Percentiles rank a stretch among this genome's conserved stretches.
phyloP scores from a whole-genome alignment of 2,888 invertebrate species.

The Lucinisca nassula region DNA sequence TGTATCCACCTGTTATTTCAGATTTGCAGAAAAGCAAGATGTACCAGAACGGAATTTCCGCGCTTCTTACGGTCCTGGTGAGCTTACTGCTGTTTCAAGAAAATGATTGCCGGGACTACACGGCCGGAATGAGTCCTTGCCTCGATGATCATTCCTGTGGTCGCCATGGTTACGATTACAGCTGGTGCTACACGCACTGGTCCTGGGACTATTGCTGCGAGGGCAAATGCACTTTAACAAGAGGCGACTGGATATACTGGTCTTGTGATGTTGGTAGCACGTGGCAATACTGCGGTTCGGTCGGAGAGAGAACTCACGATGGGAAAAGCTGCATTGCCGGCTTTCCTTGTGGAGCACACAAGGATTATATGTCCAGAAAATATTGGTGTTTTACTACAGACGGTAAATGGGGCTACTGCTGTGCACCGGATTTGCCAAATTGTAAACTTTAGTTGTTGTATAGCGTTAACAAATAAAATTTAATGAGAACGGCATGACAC shows the following conservation, averaged over 20 bases:
- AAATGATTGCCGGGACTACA: not conserved
- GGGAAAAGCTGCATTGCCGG: not conserved
- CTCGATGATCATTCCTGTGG: not conserved
- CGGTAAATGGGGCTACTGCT: not conserved
- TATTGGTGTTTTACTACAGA: not conserved
- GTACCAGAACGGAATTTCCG: too few relatives aligned
- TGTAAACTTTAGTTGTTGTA: too few relatives aligned
- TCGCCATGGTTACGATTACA: not conserved
- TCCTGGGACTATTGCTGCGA: not conserved
- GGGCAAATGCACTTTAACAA: not conserved
- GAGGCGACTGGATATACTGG: not conserved
- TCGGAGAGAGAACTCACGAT: not conserved
- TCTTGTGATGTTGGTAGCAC: not conserved
- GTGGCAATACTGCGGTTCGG: not conserved
- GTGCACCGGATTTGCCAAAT: too few relatives aligned
- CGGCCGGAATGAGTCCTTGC: not conserved
- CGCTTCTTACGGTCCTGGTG: too few relatives aligned
- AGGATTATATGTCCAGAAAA: not conserved
- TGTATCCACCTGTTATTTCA: too few relatives aligned
- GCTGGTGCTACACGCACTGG: not conserved
- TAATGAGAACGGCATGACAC: too few relatives aligned
- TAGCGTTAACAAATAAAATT: too few relatives aligned
- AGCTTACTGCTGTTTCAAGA: not conserved
- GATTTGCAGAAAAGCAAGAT: too few relatives aligned
- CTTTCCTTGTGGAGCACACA: not conserved